Base-by-base conservation (phyloP, 2,113 vertebrate species). In the Pipra filicauda region DNA sequence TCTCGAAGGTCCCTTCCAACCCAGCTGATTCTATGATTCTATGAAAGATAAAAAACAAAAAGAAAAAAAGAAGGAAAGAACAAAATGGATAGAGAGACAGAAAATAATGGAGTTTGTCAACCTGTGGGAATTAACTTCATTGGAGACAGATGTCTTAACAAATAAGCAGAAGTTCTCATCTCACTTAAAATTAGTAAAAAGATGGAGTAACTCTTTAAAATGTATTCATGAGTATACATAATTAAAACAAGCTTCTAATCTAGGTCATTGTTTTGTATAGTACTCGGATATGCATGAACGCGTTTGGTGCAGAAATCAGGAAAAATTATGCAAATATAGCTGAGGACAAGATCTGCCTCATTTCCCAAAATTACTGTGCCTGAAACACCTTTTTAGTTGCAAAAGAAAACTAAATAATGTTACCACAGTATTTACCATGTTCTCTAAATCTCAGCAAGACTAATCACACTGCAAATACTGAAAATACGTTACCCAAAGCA, bases 241-340 rank as follows among this genome's bases (percentile, higher is more conserved):
- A 91, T 85, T 86, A 75, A 96, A 94, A 72, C 28, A 69, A 93
- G 33, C 66, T 91, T 61, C 52, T 84, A 91, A 93, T 91, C 70
- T 86, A 95, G 94, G 79, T 92, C 92, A 91, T 70, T 91, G 57
- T 92, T 94, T 59, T 71, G 46, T 65, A 30, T 48, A 70, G 41
- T 80, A 74, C 51, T 89, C 4, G 12, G 43, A 76, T 94, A 83
- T 79, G 65, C 83, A 66, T 79, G 70, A 81, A 93, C 0, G 19
- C 49, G 14, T 85, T 92, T 82, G 74, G 33, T 76, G 67, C 49
- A 88, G 54, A 91, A 91, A 95, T 75, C 54, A 51, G 61, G 61
- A 89, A 79, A 54, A 88, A 39, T 69, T 85, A 78, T 52, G 39
- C 64, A 95, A 80, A 87, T 79, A 30, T 5, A 91, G 46, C 24